phyloP scores from a whole-genome alignment of 1,140 invertebrate genomes.

The Drosophila parvula region DNA sequence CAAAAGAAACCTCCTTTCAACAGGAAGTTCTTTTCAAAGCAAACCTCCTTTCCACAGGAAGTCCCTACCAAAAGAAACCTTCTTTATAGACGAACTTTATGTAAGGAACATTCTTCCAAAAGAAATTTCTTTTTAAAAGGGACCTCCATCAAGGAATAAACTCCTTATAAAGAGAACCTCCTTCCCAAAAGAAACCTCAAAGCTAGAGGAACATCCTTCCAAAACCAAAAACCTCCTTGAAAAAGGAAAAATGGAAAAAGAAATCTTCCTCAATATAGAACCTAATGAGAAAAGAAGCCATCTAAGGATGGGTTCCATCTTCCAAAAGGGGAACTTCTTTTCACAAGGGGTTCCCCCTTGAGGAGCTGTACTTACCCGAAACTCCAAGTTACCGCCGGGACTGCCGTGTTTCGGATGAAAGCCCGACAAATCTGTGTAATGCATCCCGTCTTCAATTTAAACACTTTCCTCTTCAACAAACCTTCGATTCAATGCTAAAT shows the following conservation, averaged over 20 bases:
- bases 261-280: neutral
- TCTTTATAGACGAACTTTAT: too few species aligned
- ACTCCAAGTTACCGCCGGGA: conserved; percentile 53
- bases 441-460: neutral
- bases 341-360: too few species aligned
- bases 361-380: conserved; percentile 51
- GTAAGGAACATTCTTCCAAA: too few species aligned
- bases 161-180: neutral
- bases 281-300: neutral
- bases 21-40: neutral
- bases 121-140: neutral
- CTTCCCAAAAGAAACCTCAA: neutral
- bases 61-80: too few species aligned
- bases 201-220: neutral
- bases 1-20: neutral
- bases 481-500: too few species aligned
- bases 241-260: too few species aligned
- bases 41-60: too few species aligned
- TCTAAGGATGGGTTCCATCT: too few species aligned
- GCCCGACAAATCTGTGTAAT: conserved; percentile 27
- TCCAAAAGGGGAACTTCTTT: neutral
- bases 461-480: neutral
- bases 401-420: neutral
- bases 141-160: neutral
- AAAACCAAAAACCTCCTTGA: neutral